Conservation (phyloP, 1,140 invertebrate genomes). For the Sipha flava region DNA sequence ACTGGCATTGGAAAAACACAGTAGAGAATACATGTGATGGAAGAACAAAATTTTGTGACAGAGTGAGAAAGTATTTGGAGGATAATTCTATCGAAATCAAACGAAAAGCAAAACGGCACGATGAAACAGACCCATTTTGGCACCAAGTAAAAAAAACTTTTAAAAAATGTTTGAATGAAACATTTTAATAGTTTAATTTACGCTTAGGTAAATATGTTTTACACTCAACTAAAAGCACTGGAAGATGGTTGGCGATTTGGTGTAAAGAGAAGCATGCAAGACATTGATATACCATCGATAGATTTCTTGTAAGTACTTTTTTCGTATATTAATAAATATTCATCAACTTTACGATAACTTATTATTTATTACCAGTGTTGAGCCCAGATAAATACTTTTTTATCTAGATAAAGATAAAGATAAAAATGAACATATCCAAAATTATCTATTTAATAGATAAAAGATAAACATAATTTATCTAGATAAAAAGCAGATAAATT, state of each 20-base stretch:
- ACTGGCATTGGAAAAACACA: slow-evolving; percentile 71
- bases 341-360: too few species aligned
- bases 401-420: too few species aligned
- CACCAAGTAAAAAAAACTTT: slow-evolving; percentile 54
- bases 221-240: slow-evolving; percentile 60
- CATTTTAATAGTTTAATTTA: slow-evolving; percentile 26
- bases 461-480: too few species aligned
- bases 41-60: slow-evolving; percentile 57
- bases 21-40: slow-evolving; percentile 59
- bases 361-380: too few species aligned
- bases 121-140: slow-evolving; percentile 60
- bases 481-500: too few species aligned
- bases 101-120: slow-evolving; percentile 46
- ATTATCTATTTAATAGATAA: too few species aligned
- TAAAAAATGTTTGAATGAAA: background rate
- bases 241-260: slow-evolving; percentile 59
- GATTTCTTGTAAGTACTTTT: slow-evolving; percentile 51
- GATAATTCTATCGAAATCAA: slow-evolving; percentile 57
- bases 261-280: slow-evolving; percentile 53
- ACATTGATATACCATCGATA: slow-evolving; percentile 48
- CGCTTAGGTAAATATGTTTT: slow-evolving; percentile 56
- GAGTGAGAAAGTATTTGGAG: slow-evolving; percentile 56
- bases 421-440: too few species aligned
- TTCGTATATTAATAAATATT: background rate
- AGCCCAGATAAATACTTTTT: too few species aligned